Evolutionary conservation across 2,888 invertebrate species (phyloP), one percentile per base, ranked within the genome.

Genomic region (Carpatolechia fugitivella): DNA sequence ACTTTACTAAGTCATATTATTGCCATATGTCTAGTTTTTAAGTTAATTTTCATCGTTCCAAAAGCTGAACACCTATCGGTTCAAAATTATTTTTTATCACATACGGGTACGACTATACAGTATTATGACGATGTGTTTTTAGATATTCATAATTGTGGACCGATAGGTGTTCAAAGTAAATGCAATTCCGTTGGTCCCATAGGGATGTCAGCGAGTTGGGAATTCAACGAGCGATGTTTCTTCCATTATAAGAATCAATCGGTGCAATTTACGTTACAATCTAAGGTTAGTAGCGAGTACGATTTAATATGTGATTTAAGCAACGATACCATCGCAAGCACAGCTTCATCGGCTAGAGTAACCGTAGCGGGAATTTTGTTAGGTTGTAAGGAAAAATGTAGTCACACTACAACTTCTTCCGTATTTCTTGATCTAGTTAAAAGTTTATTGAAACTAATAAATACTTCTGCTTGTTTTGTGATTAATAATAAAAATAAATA

Each of bases 381-480:
- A 69, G 68, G 31, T 65, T 66, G 31, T 76, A 77, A 71, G 68
- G 55, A 54, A 57, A 62, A 64, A 58, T 58, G 64, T 73, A 74
- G 65, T 69, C 52, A 64, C 59, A 65, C 65, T 66, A 68, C 65
- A 60, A 30, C 60, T 55, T 57, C 60, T 69, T 63, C 64, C 61
- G 63, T 70, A 69, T 70, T 72, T 65, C 46, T 69, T 64, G 68
- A 59, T 57, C 58, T 61, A 66, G 59, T 64, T 59, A 48, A 52
- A 50, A 36, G 49, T 61, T 66, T 61, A 64, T 69, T 73, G 66
- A 57, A 57, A 14, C 61, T 73, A 65, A 67, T 71, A 57, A 69
- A 71, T 57, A 70, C 70, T 74, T 66, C 68, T 68, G 74, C 74
- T 75, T 74, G 72, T 80, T 80, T 59, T 77, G 73, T 78, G 71